phyloP scores from a whole-genome alignment of 2,888 invertebrate species.

The Scaptomyza tumidula region DNA sequence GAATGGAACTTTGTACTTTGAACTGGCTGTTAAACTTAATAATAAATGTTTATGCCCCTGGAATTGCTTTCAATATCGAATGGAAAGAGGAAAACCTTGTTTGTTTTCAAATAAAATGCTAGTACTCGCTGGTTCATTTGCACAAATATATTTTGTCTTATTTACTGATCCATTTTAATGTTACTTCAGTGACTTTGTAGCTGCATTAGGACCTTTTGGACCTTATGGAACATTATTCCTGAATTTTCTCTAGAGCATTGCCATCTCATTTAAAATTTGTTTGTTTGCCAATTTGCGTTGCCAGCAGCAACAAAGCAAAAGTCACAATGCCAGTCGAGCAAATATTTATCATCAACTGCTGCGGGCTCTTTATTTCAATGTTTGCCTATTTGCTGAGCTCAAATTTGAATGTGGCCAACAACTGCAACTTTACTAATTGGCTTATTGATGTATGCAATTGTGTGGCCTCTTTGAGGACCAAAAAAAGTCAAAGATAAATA shows the following conservation, averaged over 20 bases:
- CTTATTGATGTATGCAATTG: slow-evolving; percentile 42
- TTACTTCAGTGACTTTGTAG: not conserved
- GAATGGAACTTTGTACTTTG: too few species aligned
- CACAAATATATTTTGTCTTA: slow-evolving; percentile 11
- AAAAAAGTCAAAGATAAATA: slow-evolving; percentile 1
- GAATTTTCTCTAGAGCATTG: not conserved
- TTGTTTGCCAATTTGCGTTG: slow-evolving; percentile 41
- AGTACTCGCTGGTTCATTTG: not conserved
- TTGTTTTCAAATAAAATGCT: too few species aligned
- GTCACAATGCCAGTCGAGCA: slow-evolving; percentile 5
- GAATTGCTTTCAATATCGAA: not conserved
- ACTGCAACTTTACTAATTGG: slow-evolving; percentile 14
- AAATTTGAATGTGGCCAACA: slow-evolving; percentile 5
- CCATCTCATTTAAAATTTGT: not conserved
- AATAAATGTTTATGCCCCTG: not conserved
- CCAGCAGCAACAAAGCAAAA: slow-evolving; percentile 11
- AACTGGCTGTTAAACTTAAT: not conserved
- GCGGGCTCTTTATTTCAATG: slow-evolving; percentile 42
- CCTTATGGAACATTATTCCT: not conserved
- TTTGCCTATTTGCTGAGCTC: slow-evolving; percentile 27
- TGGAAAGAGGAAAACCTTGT: not conserved
- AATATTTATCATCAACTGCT: slow-evolving; percentile 35
- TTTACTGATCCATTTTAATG: slow-evolving; percentile 10
- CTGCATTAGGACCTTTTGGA: not conserved
- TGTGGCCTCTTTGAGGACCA: not conserved